Percentiles rank a stretch among this genome's conserved stretches.
Evolutionary conservation across 1,140 invertebrate genomes (phyloP).

Genomic region (Calosoma granatense): DNA sequence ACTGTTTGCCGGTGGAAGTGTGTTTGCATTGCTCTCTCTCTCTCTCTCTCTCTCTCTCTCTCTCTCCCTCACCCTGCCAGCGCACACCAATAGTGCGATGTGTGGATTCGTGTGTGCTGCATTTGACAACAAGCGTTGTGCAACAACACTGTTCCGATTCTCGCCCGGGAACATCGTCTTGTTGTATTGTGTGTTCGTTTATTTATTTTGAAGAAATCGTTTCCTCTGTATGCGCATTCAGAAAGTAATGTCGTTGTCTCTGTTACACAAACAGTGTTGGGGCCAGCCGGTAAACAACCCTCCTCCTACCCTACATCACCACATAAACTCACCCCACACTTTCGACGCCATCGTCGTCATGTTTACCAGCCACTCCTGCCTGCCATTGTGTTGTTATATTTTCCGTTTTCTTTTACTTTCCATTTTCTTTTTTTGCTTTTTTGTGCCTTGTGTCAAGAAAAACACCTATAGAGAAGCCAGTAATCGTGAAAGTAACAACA

Average conservation of each 20-base stretch:
- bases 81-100: no score
- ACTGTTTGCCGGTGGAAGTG: background rate
- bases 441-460: no score
- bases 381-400: background rate
- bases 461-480: no score
- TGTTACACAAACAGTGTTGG: background rate
- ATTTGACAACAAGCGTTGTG: no score
- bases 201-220: background rate
- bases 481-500: no score
- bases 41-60: no score
- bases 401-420: background rate
- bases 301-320: background rate
- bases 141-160: no score
- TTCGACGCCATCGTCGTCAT: background rate
- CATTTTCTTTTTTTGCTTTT: no score
- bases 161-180: no score
- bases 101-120: no score
- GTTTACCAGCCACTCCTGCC: background rate
- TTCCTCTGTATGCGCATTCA: background rate
- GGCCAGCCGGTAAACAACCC: background rate
- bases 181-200: background rate
- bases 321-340: background rate
- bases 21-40: no score
- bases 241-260: background rate
- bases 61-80: no score